phyloP scores from a whole-genome alignment of 35 echinoderm and acorn worm genomes.

The Heliocidaris erythrogramma region DNA sequence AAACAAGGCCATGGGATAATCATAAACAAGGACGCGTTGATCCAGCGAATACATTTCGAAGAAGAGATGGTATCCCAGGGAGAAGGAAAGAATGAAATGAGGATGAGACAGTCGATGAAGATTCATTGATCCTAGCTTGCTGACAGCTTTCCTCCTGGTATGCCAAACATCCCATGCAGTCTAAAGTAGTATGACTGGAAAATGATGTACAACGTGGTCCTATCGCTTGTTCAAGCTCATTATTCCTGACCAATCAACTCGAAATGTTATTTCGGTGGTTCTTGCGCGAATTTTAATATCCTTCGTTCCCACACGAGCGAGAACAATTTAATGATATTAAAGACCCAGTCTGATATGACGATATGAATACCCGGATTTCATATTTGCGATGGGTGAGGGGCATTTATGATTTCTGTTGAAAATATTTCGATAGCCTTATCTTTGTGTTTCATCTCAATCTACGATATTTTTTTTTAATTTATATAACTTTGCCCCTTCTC shows the following conservation, averaged over 20 bases:
- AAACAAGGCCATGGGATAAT: too few relatives aligned
- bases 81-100: background rate
- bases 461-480: too few relatives aligned
- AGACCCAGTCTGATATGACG: too few relatives aligned
- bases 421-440: too few relatives aligned
- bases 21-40: too few relatives aligned
- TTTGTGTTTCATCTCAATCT: too few relatives aligned
- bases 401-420: too few relatives aligned
- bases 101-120: background rate
- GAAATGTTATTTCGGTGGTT: background rate
- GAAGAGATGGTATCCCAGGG: background rate
- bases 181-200: background rate
- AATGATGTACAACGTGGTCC: background rate
- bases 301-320: background rate
- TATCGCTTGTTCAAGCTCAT: background rate
- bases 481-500: too few relatives aligned
- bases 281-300: background rate
- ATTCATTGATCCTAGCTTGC: background rate
- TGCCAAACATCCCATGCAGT: background rate
- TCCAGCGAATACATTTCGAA: too few relatives aligned
- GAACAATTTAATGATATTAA: too few relatives aligned
- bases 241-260: background rate
- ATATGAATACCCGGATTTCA: too few relatives aligned
- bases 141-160: slow-evolving; percentile 6
- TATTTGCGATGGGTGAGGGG: too few relatives aligned